phyloP scores from a whole-genome alignment of 2,797 vertebrate species.

The Anas capensis region DNA sequence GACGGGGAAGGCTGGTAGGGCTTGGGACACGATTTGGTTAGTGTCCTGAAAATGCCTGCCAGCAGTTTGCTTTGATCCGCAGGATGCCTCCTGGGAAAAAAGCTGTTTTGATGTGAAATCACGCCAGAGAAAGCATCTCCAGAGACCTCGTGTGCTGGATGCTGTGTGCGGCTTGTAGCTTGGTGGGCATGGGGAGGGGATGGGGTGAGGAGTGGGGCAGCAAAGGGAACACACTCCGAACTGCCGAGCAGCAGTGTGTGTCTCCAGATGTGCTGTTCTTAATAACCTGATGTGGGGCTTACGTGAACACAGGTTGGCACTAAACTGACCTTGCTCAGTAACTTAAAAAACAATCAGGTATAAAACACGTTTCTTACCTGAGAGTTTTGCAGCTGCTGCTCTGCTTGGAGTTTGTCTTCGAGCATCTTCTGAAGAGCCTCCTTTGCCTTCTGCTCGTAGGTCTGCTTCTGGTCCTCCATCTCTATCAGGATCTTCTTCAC shows the following conservation, averaged over 20 bases:
- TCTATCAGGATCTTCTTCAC: constrained; percentile 87
- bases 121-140: not conserved
- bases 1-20: fast-evolving
- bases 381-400: constrained; percentile 83
- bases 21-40: not conserved
- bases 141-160: fast-evolving
- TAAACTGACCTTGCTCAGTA: not conserved
- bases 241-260: not conserved
- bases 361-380: constrained; percentile 78
- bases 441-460: constrained; percentile 89
- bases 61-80: not conserved
- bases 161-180: no score
- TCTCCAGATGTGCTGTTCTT: not conserved
- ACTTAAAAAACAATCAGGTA: not conserved
- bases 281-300: not conserved
- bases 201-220: not conserved
- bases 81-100: not conserved
- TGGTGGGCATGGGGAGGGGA: not conserved
- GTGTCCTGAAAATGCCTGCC: not conserved
- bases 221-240: not conserved
- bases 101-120: not conserved
- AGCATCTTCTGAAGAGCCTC: constrained; percentile 88
- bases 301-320: not conserved
- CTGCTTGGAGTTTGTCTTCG: constrained; percentile 86
- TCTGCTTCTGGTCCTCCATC: constrained; percentile 91